A percentile compares a stretch with the other conserved stretches of the same genome.
phyloP scores from a whole-genome alignment of 2,797 vertebrate species.

The Enteromius viviparus region DNA sequence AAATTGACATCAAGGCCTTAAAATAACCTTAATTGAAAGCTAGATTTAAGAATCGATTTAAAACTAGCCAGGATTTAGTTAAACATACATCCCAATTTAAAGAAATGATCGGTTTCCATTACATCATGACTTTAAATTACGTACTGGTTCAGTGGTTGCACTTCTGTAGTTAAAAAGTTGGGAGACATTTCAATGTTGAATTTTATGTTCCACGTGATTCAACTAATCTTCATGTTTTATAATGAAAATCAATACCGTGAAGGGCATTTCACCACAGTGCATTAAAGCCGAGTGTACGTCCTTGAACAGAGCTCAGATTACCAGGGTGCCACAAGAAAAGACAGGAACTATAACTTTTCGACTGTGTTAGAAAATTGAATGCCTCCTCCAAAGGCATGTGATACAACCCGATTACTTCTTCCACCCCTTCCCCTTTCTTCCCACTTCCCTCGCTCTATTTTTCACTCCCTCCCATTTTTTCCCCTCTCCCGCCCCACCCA shows the following conservation, averaged over 20 bases:
- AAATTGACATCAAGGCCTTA: no score
- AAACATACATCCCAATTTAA: neutral
- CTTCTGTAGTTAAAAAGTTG: slow-evolving; percentile 25
- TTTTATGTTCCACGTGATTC: neutral
- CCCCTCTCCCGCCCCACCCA: slow-evolving; percentile 65
- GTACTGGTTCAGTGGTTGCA: slow-evolving; percentile 22
- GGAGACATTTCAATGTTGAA: slow-evolving; percentile 29
- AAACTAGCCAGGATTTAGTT: neutral
- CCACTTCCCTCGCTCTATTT: slow-evolving; percentile 19
- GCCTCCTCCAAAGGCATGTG: neutral
- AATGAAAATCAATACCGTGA: slow-evolving; percentile 25
- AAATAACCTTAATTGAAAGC: no score
- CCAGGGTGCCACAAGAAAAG: slow-evolving; percentile 4
- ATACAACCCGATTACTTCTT: slow-evolving; percentile 31
- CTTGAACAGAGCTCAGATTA: slow-evolving; percentile 35
- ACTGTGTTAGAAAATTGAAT: neutral
- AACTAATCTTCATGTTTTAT: slow-evolving; percentile 18
- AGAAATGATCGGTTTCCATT: slow-evolving; percentile 19
- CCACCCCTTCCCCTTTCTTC: slow-evolving; percentile 15
- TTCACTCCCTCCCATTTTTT: slow-evolving; percentile 51
- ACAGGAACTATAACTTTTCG: slow-evolving; percentile 7
- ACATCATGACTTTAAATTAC: neutral
- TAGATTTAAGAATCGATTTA: no score
- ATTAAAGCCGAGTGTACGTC: slow-evolving; percentile 9
- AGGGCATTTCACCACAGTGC: slow-evolving; percentile 25